Conservation (phyloP, 2,888 invertebrate species). For the Euzophera pinguis region DNA sequence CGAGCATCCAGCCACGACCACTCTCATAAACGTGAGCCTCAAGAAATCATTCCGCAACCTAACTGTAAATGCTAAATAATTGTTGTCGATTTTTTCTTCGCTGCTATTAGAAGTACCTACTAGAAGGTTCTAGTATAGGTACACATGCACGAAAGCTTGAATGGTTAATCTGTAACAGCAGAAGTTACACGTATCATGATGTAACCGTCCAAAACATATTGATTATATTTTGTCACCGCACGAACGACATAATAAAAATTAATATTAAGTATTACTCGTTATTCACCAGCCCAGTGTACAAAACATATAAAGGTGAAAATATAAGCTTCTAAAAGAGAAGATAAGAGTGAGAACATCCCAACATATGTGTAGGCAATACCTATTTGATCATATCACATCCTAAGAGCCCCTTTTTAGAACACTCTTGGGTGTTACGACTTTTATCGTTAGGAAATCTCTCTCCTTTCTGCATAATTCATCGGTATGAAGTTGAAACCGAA, state of each 20-base stretch:
- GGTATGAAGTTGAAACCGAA: conserved; percentile 78
- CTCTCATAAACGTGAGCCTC: background rate
- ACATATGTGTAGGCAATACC: conserved; percentile 6
- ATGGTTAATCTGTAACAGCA: no score
- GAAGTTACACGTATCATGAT: no score
- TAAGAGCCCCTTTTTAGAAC: conserved; percentile 69
- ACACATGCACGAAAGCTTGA: no score
- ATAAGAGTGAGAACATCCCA: background rate
- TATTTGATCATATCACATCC: conserved; percentile 46
- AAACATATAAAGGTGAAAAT: background rate
- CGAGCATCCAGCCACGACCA: conserved; percentile 8
- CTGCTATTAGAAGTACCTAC: no score
- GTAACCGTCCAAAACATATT: no score
- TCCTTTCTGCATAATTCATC: conserved; percentile 78
- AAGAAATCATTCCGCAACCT: no score
- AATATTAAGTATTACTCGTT: no score
- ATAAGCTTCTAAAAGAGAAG: background rate
- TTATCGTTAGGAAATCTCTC: conserved; percentile 76
- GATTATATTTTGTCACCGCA: no score
- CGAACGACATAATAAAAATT: no score
- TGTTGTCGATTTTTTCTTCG: no score
- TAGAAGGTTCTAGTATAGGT: no score
- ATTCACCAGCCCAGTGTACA: background rate
- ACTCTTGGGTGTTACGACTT: conserved; percentile 74
- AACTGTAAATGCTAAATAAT: no score